Evolutionary conservation across 2,113 vertebrate genomes (phyloP).

Genomic region (Oryzias woworae): DNA sequence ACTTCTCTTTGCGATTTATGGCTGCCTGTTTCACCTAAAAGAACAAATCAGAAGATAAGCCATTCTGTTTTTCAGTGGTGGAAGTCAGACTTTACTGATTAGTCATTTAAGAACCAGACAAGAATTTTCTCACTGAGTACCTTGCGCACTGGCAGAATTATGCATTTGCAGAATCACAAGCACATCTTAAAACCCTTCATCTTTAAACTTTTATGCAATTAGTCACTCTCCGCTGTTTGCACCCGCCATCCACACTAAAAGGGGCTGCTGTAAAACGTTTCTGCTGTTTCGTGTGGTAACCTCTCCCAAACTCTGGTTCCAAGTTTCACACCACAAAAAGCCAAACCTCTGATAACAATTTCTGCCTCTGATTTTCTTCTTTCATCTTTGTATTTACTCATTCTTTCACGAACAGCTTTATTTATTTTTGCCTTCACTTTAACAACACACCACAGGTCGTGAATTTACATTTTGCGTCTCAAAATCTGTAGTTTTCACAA

Average conservation of each 20-base stretch:
- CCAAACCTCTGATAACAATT: conserved; percentile 33
- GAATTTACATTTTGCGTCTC: conserved; percentile 12
- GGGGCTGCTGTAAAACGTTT: conserved; percentile 23
- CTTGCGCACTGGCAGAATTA: conserved; percentile 6
- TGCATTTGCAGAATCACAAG: conserved; percentile 14
- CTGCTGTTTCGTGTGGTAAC: conserved; percentile 42
- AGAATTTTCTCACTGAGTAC: too few species aligned
- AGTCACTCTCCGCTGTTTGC: conserved; percentile 2
- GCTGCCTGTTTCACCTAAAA: too few species aligned
- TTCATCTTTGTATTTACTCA: conserved; percentile 37
- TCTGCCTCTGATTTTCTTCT: conserved; percentile 37
- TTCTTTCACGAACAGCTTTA: conserved; percentile 46
- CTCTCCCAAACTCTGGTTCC: conserved; percentile 18
- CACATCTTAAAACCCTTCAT: conserved; percentile 1
- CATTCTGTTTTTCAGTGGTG: too few species aligned
- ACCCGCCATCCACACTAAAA: conserved; percentile 2
- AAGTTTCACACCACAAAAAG: conserved; percentile 49
- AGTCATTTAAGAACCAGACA: too few species aligned
- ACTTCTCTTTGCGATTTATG: too few species aligned
- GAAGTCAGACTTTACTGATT: too few species aligned
- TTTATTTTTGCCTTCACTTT: conserved; percentile 26
- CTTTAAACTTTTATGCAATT: conserved; percentile 11
- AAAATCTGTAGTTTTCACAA: conserved; percentile 8
- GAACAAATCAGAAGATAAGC: too few species aligned
- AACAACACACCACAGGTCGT: conserved; percentile 24